These are phyloP conservation scores for Eleginops maclovinus DNA, from an alignment of 2,113 vertebrate genomes.

Conservation along the genomic window DNA sequence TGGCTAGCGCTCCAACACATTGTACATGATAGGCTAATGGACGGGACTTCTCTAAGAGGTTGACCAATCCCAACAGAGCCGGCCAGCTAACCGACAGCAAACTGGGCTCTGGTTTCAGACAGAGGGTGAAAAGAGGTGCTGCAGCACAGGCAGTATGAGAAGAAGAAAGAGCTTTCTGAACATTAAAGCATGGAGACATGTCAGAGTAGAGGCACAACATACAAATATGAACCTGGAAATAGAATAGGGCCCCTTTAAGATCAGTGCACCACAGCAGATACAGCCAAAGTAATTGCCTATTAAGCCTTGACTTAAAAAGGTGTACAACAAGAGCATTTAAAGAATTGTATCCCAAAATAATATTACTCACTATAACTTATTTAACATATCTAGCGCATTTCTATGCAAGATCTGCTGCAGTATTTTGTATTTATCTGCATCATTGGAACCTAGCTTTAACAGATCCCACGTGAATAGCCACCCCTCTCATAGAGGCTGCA, in stretches of 20 bases:
- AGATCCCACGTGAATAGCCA: conserved; percentile 31
- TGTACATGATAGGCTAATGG: too few species aligned
- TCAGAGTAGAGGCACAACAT: too few species aligned
- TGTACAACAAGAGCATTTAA: background rate
- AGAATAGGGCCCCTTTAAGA: background rate
- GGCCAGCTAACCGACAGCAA: too few species aligned
- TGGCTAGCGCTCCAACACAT: too few species aligned
- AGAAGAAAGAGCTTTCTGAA: too few species aligned
- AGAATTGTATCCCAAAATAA: background rate
- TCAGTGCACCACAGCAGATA: background rate
- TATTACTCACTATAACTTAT: background rate
- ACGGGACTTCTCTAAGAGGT: too few species aligned
- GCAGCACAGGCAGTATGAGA: too few species aligned
- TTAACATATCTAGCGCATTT: background rate
- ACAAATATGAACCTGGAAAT: too few species aligned
- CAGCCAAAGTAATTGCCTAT: background rate
- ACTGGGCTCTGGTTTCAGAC: too few species aligned
- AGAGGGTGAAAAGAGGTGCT: too few species aligned
- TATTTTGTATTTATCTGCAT: conserved; percentile 6
- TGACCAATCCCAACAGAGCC: too few species aligned
- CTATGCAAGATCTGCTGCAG: background rate
- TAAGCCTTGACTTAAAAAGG: background rate
- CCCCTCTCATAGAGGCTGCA: conserved; percentile 29
- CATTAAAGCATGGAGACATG: too few species aligned
- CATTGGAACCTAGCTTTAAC: conserved; percentile 19